These are phyloP conservation scores for Pogoniulus pusillus DNA, from an alignment of 2,797 vertebrate genomes.

Conservation along the genomic window DNA sequence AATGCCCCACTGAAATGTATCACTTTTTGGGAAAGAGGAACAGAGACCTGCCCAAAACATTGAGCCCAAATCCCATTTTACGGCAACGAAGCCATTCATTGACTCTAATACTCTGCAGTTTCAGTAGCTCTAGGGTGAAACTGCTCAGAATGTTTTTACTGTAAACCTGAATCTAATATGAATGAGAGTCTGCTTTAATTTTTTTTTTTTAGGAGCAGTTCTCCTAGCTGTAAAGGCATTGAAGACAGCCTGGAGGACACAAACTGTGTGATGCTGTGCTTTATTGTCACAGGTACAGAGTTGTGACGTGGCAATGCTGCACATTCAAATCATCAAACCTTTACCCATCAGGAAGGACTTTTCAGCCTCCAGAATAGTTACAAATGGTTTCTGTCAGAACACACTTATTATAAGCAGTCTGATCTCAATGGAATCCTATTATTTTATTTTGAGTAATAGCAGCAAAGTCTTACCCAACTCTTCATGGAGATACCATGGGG, in stretches of 20 bases:
- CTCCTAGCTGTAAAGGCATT: neutral
- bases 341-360: neutral
- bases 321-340: slow-evolving; percentile 23
- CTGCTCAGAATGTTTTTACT: neutral
- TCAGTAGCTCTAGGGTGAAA: slow-evolving; percentile 30
- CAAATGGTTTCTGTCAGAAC: neutral
- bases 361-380: slow-evolving; percentile 39
- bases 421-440: neutral
- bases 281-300: slow-evolving; percentile 72
- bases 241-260: slow-evolving; percentile 53
- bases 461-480: slow-evolving; percentile 71
- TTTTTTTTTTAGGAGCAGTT: neutral
- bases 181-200: neutral
- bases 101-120: neutral
- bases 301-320: slow-evolving; percentile 20
- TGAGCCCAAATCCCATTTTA: neutral
- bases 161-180: neutral
- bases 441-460: slow-evolving; percentile 11
- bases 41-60: neutral
- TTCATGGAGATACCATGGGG: slow-evolving; percentile 29
- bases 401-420: neutral
- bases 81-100: neutral
- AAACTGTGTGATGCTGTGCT: slow-evolving; percentile 32
- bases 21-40: neutral
- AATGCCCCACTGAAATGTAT: neutral